Base-by-base conservation (phyloP, 2,797 vertebrate genomes). In the Fistularia commersonii region DNA sequence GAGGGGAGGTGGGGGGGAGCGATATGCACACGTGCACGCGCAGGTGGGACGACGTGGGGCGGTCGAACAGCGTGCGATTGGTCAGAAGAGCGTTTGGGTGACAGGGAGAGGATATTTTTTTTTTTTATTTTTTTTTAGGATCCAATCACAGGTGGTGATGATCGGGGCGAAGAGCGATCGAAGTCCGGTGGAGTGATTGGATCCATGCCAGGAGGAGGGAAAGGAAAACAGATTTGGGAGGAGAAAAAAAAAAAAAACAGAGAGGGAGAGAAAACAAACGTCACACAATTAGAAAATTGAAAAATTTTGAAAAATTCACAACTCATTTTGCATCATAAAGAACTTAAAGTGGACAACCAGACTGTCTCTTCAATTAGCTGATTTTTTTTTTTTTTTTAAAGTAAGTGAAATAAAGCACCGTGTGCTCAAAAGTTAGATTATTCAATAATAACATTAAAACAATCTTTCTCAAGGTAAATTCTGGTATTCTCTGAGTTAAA, bases 61-160 rank as follows among this genome's bases (percentile, higher is more conserved):
- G 48, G 74, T 76, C 59, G 57, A 75, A 57, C 37, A 42, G 69
- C 49, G 41, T 89, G 85, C 90, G 93, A 95, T 94, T 94, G 91
- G 88, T 90, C 88, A 93, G 89, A 84, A 91, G 89, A 90, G 83
- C 66, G 83, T 90, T 85, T 83, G 90, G 91, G 87, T 89, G 87
- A 93, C 88, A 93, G 88, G 88, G 90, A 87, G 86, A 90, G 88
- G n/a, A n/a, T n/a, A n/a, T n/a, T n/a, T n/a, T n/a, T n/a, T n/a
- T n/a, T n/a, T n/a, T n/a, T n/a, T n/a, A n/a, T n/a, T n/a, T n/a
- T n/a, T 43, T 44, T 66, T 59, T 76, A 80, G 68, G 32, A 79
- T 84, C 82, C 84, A 80, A 85, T 84, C 76, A 84, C 65, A 81
- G 74, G 73, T 66, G 84, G 60, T 39, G 82, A 76, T 80, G 72